These are phyloP conservation scores for Pseudopodoces humilis DNA, from an alignment of 2,113 vertebrate genomes.

Conservation along the genomic window DNA sequence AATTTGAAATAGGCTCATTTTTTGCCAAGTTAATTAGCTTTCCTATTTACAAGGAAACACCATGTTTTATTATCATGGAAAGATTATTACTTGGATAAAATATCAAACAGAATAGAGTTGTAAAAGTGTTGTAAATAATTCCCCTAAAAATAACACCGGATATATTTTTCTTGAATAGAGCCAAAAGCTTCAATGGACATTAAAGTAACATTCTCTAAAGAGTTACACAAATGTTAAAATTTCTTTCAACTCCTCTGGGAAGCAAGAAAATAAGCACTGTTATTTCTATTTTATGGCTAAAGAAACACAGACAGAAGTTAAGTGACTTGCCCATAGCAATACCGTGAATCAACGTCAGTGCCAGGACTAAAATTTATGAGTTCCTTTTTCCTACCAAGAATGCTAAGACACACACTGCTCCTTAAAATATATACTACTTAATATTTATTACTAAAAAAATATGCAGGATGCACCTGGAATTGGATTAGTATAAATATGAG, in stretches of 20 bases:
- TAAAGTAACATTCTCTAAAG: constrained; percentile 24
- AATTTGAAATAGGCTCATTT: background rate
- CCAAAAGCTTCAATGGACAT: background rate
- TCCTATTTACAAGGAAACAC: background rate
- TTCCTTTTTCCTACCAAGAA: constrained; percentile 30
- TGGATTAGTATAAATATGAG: constrained; percentile 32
- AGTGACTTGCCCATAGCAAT: constrained; percentile 29
- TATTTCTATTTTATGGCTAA: constrained; percentile 46
- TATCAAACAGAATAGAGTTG: background rate
- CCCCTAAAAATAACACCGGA: background rate
- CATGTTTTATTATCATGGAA: background rate
- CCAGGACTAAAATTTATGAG: constrained; percentile 41
- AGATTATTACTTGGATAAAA: background rate
- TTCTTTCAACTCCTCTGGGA: constrained; percentile 27
- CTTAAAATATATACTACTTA: constrained; percentile 33
- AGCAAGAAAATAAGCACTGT: constrained; percentile 21
- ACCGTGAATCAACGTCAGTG: background rate
- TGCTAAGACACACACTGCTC: background rate
- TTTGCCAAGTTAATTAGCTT: background rate
- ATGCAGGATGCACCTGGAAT: constrained; percentile 46
- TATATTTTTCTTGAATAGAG: background rate
- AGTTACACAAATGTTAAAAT: constrained; percentile 12
- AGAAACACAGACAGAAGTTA: constrained; percentile 38
- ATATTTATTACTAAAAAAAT: constrained; percentile 50
- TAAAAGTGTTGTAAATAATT: constrained; percentile 6